Base-by-base conservation (phyloP, 2,113 vertebrate species). In the Phyllostomus discolor region DNA sequence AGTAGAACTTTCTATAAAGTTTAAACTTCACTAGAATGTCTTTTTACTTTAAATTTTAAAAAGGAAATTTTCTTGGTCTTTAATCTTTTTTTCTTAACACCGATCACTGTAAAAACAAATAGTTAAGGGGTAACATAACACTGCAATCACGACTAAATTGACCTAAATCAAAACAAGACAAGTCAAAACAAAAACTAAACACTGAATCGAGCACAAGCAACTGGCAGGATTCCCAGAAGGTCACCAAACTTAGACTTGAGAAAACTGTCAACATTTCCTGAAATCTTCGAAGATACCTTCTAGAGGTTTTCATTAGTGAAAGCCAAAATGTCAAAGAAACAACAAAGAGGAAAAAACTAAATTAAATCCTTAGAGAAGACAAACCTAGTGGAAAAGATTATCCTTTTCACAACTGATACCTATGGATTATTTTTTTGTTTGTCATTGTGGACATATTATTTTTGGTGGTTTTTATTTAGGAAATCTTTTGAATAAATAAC, bases 141-240 rank as follows among this genome's bases (percentile, higher is more conserved):
- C 20, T 85, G 31, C 20, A 88, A 88, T 88, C 88, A 88, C 87
- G 59, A 92, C 54, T 93, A 93, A 90, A 81, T 28, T 94, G 70
- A 95, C 88, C 94, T 92, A 80, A 70, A 96, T 97, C 73, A 91
- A 94, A 97, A 96, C 48, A 96, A 95, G 46, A 62, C 78, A 92
- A 95, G 85, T 80, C 80, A 90, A 95, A 96, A 94, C 80, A 90
- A 92, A 96, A 97, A 90, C 35, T n/a, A 67, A 96, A 73, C 76
- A 62, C 35, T 73, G 20, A 92, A 90, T 95, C 85, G 59, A 95
- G 88, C 50, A 70, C 54, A 87, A 89, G 72, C 35, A 82, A 57
- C 76, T 96, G 95, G 94, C 84, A 91, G 54, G 41, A 66, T 84
- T 95, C 91, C 96, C 93, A 97, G 96, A 96, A 95, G 90, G 85